Conservation (phyloP, 2,888 invertebrate species). For the Cabera pusaria region DNA sequence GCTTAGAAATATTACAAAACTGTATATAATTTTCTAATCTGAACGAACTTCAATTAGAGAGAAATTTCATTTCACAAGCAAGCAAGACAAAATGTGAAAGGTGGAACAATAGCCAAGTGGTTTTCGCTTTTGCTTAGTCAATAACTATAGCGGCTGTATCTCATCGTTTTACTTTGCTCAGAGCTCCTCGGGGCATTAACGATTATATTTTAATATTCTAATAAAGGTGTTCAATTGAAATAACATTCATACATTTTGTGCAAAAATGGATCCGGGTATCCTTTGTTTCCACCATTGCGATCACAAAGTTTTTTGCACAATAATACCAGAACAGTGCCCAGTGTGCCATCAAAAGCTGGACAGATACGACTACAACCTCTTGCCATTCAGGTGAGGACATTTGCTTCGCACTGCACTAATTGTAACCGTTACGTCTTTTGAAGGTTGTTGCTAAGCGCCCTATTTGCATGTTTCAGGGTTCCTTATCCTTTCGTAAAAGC, state of each 20-base stretch:
- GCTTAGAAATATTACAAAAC: too few relatives aligned
- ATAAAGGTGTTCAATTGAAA: conserved; percentile 52
- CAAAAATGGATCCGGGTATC: conserved; percentile 89
- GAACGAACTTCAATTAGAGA: conserved; percentile 17
- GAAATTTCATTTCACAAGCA: too few relatives aligned
- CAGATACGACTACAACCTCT: conserved; percentile 85
- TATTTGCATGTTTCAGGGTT: conserved; percentile 83
- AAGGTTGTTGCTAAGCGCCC: conserved; percentile 60
- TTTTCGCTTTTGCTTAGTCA: conserved; percentile 56
- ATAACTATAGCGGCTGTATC: conserved; percentile 42
- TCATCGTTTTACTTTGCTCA: conserved; percentile 39
- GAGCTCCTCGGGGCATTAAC: conserved; percentile 33
- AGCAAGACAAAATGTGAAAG: conserved; percentile 57
- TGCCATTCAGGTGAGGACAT: conserved; percentile 88
- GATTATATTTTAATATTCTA: conserved; percentile 27
- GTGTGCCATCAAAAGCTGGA: conserved; percentile 85
- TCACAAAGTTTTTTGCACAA: conserved; percentile 91
- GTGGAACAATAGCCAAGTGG: conserved; percentile 50
- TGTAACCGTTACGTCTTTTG: conserved; percentile 22
- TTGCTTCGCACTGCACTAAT: not conserved
- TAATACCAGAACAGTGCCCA: conserved; percentile 90
- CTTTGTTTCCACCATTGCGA: conserved; percentile 96
- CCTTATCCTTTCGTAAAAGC: conserved; percentile 95
- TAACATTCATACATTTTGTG: conserved; percentile 40
- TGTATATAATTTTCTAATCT: not conserved